Conservation (phyloP, 2,113 vertebrate species). For the Oceanodroma tethys region DNA sequence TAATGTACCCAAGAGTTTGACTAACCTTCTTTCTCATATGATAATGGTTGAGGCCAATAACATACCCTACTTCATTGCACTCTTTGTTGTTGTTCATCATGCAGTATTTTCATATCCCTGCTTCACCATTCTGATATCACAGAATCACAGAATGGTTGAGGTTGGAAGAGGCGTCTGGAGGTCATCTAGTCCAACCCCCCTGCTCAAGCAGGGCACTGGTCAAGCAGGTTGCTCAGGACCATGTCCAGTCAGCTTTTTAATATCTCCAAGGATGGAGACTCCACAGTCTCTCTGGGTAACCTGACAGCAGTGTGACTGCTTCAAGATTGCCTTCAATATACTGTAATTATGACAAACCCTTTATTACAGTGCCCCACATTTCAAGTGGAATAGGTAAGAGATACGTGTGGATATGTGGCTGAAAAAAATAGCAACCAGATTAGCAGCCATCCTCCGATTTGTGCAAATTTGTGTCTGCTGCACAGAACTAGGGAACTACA, state of each 20-base stretch:
- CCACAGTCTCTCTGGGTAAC: not conserved
- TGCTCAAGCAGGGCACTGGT: not conserved
- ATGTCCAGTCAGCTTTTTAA: not conserved
- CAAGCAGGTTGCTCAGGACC: not conserved
- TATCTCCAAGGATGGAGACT: not conserved
- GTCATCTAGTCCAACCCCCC: not conserved
- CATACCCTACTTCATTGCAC: not conserved
- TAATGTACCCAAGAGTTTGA: not conserved
- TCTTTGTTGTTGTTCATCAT: not conserved
- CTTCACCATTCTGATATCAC: not conserved
- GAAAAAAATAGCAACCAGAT: not conserved
- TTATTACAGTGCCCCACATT: not conserved
- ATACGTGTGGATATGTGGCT: not conserved
- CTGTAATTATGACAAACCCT: not conserved
- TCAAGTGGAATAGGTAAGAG: not conserved
- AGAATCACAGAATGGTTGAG: not conserved
- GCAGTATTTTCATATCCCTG: not conserved
- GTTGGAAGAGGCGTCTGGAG: not conserved
- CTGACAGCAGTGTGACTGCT: not conserved
- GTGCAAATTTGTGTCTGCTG: not conserved
- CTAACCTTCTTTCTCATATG: not conserved
- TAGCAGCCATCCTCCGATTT: not conserved
- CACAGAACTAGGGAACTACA: not conserved
- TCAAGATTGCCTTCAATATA: not conserved
- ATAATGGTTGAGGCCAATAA: not conserved